A percentile compares a stretch with the other conserved stretches of the same genome.
phyloP scores from a whole-genome alignment of 2,113 vertebrate species.

The Mormyrus iriodes region DNA sequence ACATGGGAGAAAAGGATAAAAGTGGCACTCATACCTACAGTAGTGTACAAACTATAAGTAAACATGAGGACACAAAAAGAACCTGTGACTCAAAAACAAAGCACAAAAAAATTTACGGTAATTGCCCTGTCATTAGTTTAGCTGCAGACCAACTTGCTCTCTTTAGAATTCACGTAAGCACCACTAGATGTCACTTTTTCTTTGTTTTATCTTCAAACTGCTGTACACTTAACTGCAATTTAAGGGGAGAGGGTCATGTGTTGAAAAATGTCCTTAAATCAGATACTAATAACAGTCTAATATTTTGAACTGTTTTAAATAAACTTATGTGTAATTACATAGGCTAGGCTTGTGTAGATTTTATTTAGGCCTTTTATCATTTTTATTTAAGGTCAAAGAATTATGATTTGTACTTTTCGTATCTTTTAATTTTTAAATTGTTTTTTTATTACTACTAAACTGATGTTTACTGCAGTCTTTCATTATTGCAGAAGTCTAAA shows the following conservation, averaged over 20 bases:
- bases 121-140: not conserved
- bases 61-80: not conserved
- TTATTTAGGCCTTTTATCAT: not conserved
- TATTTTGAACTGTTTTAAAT: not conserved
- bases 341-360: not conserved
- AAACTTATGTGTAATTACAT: not conserved
- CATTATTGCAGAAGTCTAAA: not conserved
- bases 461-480: not conserved
- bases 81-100: not conserved
- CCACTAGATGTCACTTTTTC: not conserved
- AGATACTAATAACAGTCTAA: not conserved
- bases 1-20: not conserved
- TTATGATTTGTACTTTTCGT: not conserved
- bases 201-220: not conserved
- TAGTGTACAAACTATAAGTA: not conserved
- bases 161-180: not conserved
- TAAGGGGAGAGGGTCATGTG: not conserved
- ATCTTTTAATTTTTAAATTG: not conserved
- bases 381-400: not conserved
- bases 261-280: not conserved
- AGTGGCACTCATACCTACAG: not conserved
- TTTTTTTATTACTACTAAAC: not conserved
- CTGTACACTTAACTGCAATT: not conserved
- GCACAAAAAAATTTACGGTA: not conserved
- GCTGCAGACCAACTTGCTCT: not conserved